Conservation (phyloP, 2,113 vertebrate genomes). For the Heloderma charlesbogerti region DNA sequence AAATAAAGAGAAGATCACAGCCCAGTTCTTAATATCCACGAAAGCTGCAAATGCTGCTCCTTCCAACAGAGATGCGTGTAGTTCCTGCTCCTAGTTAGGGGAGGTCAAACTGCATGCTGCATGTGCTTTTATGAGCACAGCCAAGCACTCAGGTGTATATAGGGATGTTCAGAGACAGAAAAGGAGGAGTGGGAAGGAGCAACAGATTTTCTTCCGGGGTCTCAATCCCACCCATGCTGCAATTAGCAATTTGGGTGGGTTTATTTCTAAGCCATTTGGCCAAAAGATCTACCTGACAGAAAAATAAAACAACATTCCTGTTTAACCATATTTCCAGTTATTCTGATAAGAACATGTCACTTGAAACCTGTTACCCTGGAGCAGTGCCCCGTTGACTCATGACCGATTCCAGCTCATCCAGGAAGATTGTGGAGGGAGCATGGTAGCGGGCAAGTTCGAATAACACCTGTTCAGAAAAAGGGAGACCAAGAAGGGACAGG, state of each 20-base stretch:
- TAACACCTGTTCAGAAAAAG: constrained; percentile 82
- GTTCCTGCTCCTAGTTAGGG: neutral
- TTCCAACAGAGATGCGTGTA: neutral
- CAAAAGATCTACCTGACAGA: neutral
- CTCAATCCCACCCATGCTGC: constrained; percentile 10
- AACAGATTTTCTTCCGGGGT: neutral
- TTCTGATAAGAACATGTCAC: neutral
- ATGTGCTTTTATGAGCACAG: neutral
- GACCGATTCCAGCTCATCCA: constrained; percentile 97
- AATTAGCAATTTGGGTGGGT: constrained; percentile 7
- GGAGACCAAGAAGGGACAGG: constrained; percentile 1
- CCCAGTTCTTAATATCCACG: neutral
- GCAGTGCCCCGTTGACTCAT: constrained; percentile 92
- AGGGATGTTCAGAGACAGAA: neutral
- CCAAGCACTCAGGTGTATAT: neutral
- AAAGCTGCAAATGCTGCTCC: constrained; percentile 11
- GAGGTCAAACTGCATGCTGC: neutral
- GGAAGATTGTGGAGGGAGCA: constrained; percentile 96
- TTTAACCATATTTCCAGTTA: too few relatives aligned
- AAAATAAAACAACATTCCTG: too few relatives aligned
- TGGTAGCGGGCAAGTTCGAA: constrained; percentile 96
- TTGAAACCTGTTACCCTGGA: constrained; percentile 79
- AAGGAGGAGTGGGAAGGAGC: neutral
- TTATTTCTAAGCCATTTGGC: neutral
- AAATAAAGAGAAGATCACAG: neutral